Evolutionary conservation across 2,113 vertebrate genomes (phyloP).

Genomic region (Dunckerocampus dactyliophorus): DNA sequence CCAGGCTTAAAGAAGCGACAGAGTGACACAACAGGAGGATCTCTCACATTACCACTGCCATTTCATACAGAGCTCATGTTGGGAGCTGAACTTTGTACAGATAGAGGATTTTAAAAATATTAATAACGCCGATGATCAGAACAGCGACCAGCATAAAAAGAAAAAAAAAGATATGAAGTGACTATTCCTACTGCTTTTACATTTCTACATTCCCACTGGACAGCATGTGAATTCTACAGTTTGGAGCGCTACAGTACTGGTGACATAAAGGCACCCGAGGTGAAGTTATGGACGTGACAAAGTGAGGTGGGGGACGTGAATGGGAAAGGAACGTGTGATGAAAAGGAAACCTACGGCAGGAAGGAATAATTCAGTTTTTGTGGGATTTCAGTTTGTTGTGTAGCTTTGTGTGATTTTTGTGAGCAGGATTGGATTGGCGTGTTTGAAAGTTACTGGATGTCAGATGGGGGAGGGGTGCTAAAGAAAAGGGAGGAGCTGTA

Average conservation of each 20-base stretch:
- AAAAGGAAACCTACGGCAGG: conserved; percentile 24
- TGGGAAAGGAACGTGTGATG: conserved; percentile 39
- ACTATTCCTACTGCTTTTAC: conserved; percentile 59
- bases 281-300: conserved; percentile 33
- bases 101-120: conserved; percentile 41
- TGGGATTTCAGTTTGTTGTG: conserved; percentile 19
- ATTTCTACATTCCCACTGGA: conserved; percentile 73
- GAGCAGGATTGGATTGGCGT: conserved; percentile 35
- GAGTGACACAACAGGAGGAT: conserved; percentile 74
- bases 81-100: conserved; percentile 71
- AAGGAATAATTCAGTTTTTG: conserved; percentile 3
- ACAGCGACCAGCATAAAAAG: conserved; percentile 51
- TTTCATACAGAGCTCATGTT: conserved; percentile 73
- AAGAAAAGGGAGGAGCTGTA: conserved; percentile 31
- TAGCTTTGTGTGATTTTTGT: conserved; percentile 29
- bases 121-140: conserved; percentile 20
- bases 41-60: conserved; percentile 89
- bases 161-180: conserved; percentile 46
- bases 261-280: conserved; percentile 35
- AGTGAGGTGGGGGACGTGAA: not conserved
- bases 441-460: conserved; percentile 51
- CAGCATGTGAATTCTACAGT: conserved; percentile 56
- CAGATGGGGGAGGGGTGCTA: conserved; percentile 25
- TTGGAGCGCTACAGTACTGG: conserved; percentile 36
- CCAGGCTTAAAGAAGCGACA: conserved; percentile 79